Evolutionary conservation across 2,888 invertebrate species (phyloP).

Genomic region (Neuroscelio doddi): DNA sequence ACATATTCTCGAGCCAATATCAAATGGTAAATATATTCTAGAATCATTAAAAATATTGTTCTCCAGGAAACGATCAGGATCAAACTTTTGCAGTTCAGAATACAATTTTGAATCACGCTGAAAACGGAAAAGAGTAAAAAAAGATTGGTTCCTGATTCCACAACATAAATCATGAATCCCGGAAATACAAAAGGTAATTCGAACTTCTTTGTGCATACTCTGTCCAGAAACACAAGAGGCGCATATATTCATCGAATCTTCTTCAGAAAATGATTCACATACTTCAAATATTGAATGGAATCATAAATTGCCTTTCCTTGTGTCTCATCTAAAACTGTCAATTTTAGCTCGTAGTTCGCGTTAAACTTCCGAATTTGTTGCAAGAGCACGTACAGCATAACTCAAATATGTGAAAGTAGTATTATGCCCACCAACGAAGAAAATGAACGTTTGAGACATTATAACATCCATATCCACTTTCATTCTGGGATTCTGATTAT

Average conservation of each 20-base stretch:
- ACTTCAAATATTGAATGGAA: constrained; percentile 72
- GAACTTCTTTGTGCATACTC: constrained; percentile 57
- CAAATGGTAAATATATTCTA: constrained; percentile 65
- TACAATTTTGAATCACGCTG: constrained; percentile 32
- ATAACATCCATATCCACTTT: constrained; percentile 59
- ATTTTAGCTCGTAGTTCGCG: constrained; percentile 67
- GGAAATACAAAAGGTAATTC: constrained; percentile 59
- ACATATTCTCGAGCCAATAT: constrained; percentile 66
- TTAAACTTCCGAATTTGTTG: constrained; percentile 70
- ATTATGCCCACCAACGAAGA: constrained; percentile 64
- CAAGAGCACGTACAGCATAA: constrained; percentile 55
- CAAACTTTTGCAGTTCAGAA: constrained; percentile 30
- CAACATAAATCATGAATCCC: constrained; percentile 52
- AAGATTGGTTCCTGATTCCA: constrained; percentile 55
- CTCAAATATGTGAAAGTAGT: constrained; percentile 56
- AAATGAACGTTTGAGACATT: constrained; percentile 70
- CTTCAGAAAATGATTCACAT: constrained; percentile 74
- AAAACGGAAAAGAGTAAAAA: constrained; percentile 25
- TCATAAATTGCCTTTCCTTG: constrained; percentile 69
- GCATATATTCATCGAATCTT: constrained; percentile 61
- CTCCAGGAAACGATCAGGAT: constrained; percentile 31
- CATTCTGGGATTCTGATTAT: constrained; percentile 21
- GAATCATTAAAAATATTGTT: constrained; percentile 29
- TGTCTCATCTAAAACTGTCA: constrained; percentile 58
- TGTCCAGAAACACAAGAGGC: constrained; percentile 54